Percentiles rank a stretch among this genome's conserved stretches.
Evolutionary conservation across 2,888 invertebrate genomes (phyloP).

Genomic region (Blastobasis lacticolella): DNA sequence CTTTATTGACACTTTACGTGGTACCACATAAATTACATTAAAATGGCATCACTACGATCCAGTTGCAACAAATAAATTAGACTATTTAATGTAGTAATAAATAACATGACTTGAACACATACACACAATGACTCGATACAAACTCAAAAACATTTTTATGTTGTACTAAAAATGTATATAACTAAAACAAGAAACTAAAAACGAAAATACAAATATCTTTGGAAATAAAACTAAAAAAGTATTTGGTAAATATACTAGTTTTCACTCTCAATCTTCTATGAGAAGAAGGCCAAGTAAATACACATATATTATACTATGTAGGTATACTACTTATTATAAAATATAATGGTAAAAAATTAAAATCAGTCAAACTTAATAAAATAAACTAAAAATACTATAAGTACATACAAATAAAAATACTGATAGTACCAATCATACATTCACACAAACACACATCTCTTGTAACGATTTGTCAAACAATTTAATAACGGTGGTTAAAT

Average conservation of each 20-base stretch:
- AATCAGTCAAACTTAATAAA: conserved; percentile 12
- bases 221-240: conserved; percentile 52
- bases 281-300: conserved; percentile 11
- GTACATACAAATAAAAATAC: conserved; percentile 13
- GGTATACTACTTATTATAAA: conserved; percentile 8
- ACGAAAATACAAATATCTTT: conserved; percentile 48
- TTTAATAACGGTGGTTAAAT: conserved; percentile 6
- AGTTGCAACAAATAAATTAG: conserved; percentile 21
- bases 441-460: conserved; percentile 1
- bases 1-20: conserved; percentile 42
- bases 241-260: conserved; percentile 30
- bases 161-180: conserved; percentile 26
- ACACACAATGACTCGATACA: conserved; percentile 25
- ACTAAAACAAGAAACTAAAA: conserved; percentile 29
- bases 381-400: conserved; percentile 9
- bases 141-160: conserved; percentile 22
- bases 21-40: conserved; percentile 43
- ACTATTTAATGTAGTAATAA: conserved; percentile 30
- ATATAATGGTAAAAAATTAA: conserved; percentile 19
- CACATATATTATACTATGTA: conserved; percentile 7
- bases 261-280: conserved; percentile 7
- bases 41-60: conserved; percentile 17
- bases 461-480: background rate
- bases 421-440: conserved; percentile 7
- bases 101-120: conserved; percentile 47